phyloP scores from a whole-genome alignment of 1,140 invertebrate genomes.

The Thrips palmi region DNA sequence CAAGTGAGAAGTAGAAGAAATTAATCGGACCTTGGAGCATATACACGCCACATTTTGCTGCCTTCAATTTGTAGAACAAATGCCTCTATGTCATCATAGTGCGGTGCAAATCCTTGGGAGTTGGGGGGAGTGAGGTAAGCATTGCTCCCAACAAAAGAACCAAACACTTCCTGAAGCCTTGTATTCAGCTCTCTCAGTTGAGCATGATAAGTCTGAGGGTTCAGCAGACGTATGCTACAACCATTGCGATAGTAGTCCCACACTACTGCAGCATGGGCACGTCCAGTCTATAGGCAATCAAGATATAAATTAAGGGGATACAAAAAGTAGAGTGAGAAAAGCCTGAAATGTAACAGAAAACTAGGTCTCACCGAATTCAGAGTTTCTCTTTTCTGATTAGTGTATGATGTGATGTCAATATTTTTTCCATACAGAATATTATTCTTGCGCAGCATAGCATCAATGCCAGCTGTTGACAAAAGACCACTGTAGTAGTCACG shows the following conservation, averaged over 20 bases:
- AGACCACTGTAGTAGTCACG: conserved; percentile 49
- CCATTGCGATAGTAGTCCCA: conserved; percentile 86
- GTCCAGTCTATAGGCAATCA: conserved; percentile 13
- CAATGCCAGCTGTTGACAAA: conserved; percentile 55
- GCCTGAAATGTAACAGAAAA: no score
- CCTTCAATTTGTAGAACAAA: conserved; percentile 95
- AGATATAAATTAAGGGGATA: conserved; percentile 21
- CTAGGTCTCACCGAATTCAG: no score
- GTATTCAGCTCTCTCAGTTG: conserved; percentile 31
- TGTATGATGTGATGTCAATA: conserved; percentile 77
- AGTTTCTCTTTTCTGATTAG: conserved; percentile 59
- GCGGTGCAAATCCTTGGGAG: conserved; percentile 93
- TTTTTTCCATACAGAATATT: conserved; percentile 67
- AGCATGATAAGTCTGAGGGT: conserved; percentile 72
- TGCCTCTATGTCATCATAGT: conserved; percentile 98
- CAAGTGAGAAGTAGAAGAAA: no score
- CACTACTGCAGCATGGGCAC: conserved; percentile 52
- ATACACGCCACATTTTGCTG: conserved; percentile 84
- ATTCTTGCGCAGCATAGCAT: conserved; percentile 55
- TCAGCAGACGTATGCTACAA: conserved; percentile 78
- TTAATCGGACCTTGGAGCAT: conserved; percentile 41
- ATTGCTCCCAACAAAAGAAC: conserved; percentile 86
- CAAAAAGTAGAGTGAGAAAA: no score
- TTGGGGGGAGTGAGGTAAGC: conserved; percentile 87
- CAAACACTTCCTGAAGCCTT: conserved; percentile 85